Percentiles rank a stretch among this genome's conserved stretches.
phyloP scores from a whole-genome alignment of 1,140 invertebrate species.

The Drosophila persimilis region DNA sequence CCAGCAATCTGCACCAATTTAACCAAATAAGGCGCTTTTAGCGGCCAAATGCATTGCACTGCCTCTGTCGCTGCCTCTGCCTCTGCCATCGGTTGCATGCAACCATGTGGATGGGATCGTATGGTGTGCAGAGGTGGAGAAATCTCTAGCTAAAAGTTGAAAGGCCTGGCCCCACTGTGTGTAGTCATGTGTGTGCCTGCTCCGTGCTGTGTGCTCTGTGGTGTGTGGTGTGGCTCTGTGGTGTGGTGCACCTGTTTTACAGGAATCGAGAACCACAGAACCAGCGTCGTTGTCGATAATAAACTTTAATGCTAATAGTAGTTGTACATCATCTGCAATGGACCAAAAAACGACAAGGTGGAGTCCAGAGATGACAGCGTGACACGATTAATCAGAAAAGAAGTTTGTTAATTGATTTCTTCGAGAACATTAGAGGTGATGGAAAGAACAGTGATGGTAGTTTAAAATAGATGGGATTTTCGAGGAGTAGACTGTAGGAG shows the following conservation, averaged over 20 bases:
- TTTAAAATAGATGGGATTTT: too few species aligned
- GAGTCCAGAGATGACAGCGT: conserved; percentile 14
- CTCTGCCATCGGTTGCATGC: conserved; percentile 52
- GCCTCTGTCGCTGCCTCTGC: neutral
- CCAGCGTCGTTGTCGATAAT: conserved; percentile 78
- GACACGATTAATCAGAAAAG: conserved; percentile 1
- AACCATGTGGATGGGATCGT: conserved; percentile 45
- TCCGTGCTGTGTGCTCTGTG: conserved; percentile 1
- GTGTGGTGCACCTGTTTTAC: conserved; percentile 73
- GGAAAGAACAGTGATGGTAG: too few species aligned
- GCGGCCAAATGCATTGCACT: conserved; percentile 69
- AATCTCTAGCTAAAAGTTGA: conserved; percentile 72
- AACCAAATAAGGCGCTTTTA: conserved; percentile 82
- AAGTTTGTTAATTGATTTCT: too few species aligned
- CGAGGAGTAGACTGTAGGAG: too few species aligned
- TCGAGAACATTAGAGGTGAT: too few species aligned
- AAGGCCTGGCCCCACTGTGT: conserved; percentile 58
- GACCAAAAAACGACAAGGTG: conserved; percentile 67
- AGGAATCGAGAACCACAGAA: conserved; percentile 79
- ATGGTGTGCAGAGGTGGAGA: conserved; percentile 48
- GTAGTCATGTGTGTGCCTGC: conserved; percentile 7
- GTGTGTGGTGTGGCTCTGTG: conserved; percentile 5
- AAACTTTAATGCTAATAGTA: conserved; percentile 82
- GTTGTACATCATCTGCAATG: conserved; percentile 80
- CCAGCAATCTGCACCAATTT: conserved; percentile 80